These are phyloP conservation scores for Drosophila sp. DNA, from an alignment of 1,140 invertebrate species.

Conservation along the genomic window DNA sequence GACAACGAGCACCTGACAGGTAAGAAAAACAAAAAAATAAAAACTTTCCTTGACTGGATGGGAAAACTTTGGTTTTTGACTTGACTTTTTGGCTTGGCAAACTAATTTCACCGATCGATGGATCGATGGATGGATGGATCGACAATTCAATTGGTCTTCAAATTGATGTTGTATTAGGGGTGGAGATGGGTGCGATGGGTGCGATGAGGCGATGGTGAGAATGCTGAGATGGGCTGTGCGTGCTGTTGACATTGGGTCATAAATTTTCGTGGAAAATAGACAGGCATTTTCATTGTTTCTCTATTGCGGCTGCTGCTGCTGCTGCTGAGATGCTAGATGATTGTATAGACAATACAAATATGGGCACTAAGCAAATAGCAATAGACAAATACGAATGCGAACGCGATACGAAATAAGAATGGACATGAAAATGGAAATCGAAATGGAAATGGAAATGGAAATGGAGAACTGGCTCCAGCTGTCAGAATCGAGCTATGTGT, in stretches of 20 bases:
- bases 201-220: constrained; percentile 9
- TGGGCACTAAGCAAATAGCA: constrained; percentile 52
- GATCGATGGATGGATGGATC: constrained; percentile 8
- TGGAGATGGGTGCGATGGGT: not conserved
- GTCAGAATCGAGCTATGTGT: constrained; percentile 45
- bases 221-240: constrained; percentile 35
- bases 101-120: constrained; percentile 61
- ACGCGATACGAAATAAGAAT: constrained; percentile 6
- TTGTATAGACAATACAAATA: constrained; percentile 49
- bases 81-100: constrained; percentile 28
- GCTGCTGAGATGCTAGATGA: constrained; percentile 38
- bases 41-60: constrained; percentile 59
- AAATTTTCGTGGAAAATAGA: constrained; percentile 65
- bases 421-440: not conserved
- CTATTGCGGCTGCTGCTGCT: not conserved
- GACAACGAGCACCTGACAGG: constrained; percentile 25
- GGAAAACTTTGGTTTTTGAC: constrained; percentile 1
- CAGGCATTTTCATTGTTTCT: constrained; percentile 60
- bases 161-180: constrained; percentile 14
- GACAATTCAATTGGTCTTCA: constrained; percentile 49
- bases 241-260: constrained; percentile 66
- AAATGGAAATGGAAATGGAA: not conserved
- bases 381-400: constrained; percentile 42
- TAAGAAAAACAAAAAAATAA: not conserved
- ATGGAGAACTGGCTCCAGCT: constrained; percentile 44